Conservation (phyloP, 2,797 vertebrate genomes). For the Rousettus madagascariensis region DNA sequence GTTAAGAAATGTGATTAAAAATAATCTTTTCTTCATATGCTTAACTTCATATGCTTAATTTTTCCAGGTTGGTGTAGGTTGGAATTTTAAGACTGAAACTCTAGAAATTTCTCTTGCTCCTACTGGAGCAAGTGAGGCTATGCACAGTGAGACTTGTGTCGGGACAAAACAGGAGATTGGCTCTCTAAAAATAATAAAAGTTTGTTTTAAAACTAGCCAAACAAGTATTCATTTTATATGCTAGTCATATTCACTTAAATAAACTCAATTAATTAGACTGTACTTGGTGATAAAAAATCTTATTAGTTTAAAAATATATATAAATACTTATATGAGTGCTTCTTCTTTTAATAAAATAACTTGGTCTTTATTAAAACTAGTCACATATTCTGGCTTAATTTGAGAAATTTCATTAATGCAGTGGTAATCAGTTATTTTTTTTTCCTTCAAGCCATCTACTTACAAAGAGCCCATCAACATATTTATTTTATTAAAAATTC, state of each 20-base stretch:
- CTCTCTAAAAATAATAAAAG: background rate
- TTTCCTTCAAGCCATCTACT: background rate
- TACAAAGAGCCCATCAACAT: background rate
- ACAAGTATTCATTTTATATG: background rate
- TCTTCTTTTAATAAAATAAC: background rate
- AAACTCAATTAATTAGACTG: background rate
- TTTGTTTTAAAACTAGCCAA: background rate
- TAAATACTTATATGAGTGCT: background rate
- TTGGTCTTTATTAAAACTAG: background rate
- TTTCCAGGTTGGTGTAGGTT: background rate
- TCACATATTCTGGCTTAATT: background rate
- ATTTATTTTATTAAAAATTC: background rate
- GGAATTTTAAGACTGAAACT: background rate
- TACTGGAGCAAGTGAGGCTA: background rate
- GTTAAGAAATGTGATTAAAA: background rate
- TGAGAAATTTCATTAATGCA: background rate
- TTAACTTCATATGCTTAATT: background rate
- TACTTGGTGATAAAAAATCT: background rate
- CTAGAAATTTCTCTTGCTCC: background rate
- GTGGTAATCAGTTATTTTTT: background rate
- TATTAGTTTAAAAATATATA: background rate
- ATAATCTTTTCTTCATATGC: background rate
- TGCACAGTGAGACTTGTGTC: background rate
- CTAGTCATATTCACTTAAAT: background rate
- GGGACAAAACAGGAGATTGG: background rate